Evolutionary conservation across 2,888 invertebrate species (phyloP).

Genomic region (Gastrophysa polygoni): DNA sequence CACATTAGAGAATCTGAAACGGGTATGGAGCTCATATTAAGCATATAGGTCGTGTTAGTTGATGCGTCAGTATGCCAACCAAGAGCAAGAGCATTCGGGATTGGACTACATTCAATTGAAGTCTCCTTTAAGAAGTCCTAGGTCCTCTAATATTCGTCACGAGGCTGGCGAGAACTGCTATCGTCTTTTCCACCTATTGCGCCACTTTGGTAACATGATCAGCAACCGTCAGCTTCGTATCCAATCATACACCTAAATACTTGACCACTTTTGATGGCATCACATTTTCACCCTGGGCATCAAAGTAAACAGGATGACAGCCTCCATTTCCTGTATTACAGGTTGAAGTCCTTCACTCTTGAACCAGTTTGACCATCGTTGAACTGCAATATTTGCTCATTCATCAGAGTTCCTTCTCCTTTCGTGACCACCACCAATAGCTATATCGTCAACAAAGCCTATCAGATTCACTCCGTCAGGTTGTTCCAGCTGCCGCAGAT

Average conservation of each 20-base stretch:
- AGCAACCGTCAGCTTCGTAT: no score
- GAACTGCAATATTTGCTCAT: no score
- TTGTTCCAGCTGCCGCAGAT: neutral
- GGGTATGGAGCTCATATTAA: no score
- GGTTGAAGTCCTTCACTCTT: no score
- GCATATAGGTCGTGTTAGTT: no score
- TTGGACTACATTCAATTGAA: conserved; percentile 6
- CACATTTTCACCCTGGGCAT: no score
- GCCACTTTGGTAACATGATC: no score
- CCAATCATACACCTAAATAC: no score
- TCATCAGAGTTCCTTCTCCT: neutral
- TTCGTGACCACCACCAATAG: neutral
- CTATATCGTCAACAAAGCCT: conserved; percentile 19
- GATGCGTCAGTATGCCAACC: neutral
- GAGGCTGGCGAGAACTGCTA: neutral
- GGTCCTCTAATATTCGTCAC: neutral
- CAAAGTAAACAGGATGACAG: neutral
- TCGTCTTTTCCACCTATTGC: neutral
- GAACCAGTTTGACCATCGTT: no score
- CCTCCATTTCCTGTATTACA: neutral
- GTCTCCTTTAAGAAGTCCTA: neutral
- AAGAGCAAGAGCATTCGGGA: conserved; percentile 7
- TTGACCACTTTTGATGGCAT: no score
- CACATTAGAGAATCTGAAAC: no score
- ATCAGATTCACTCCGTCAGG: conserved; percentile 15